Base-by-base conservation (phyloP, 1,140 invertebrate genomes). In the Aricia agestis region DNA sequence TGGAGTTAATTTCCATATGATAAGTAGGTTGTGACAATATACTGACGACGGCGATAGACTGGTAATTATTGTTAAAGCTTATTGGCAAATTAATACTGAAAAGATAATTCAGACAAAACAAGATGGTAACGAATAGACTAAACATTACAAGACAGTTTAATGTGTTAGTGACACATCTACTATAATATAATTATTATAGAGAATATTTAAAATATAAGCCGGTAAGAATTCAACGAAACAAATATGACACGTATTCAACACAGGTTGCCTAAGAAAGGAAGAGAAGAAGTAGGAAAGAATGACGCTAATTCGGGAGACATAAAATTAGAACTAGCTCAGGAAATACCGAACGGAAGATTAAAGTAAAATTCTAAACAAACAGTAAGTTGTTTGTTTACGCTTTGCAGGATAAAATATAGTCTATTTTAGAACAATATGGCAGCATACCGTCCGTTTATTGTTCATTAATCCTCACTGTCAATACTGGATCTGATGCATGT, bases 391-490 rank as follows among this genome's bases (percentile, higher is more conserved):
- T 66, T 72, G 61, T 70, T 42, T 19, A 70, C 66, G 41, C 19
- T 65, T 68, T 72, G 72, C 72, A 10, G 36, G 36, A 67, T 45
- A 67, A 67, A 70, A 66, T 72, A 72, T 70, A 75, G 72, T 72
- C 74, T 68, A 63, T 82, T 81, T 76, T 76, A 78, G 74, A 81
- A 82, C 84, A 87, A 83, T 85, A 82, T 79, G 81, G 78, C 76
- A 63, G 74, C 80, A 77, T 73, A 74, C 78, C 68, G 79, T 72
- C 66, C 78, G 82, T 85, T 85, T 85, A 84, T 82, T 81, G 80
- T 87, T 82, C 80, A 85, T 87, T 84, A 87, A 87, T 87, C 83
- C 84, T 81, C 69, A 76, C 76, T 77, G 84, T 86, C 84, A 82
- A 86, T 86, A 84, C 69, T 72, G 76, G 72, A 78, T 72, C 59